phyloP scores from a whole-genome alignment of 2,113 vertebrate species.

The Ptyas mucosa region DNA sequence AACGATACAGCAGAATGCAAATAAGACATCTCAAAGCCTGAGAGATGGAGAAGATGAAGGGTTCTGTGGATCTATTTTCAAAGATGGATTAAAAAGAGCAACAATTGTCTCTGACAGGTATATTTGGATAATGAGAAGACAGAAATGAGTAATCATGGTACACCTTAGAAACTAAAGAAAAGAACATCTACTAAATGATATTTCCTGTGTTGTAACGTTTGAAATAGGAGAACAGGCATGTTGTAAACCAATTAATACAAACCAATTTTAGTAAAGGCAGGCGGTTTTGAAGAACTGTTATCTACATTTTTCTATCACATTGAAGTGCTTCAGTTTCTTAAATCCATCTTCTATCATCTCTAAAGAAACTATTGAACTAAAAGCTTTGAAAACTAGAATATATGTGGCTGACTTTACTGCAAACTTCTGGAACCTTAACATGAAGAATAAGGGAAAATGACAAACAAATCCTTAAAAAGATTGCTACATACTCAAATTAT shows the following conservation, averaged over 20 bases:
- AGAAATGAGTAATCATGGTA: neutral
- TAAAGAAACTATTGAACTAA: neutral
- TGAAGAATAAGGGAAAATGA: neutral
- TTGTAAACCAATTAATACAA: neutral
- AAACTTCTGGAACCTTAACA: neutral
- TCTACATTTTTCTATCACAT: neutral
- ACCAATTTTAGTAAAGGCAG: neutral
- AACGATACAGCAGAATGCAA: neutral
- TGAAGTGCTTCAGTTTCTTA: neutral
- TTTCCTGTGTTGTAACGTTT: neutral
- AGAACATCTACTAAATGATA: neutral
- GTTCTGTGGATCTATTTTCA: neutral
- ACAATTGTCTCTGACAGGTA: neutral
- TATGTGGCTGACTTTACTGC: neutral
- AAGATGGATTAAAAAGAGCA: neutral
- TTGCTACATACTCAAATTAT: neutral
- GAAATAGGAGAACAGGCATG: neutral
- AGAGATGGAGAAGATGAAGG: neutral
- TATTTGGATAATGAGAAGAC: neutral
- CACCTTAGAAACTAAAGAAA: neutral
- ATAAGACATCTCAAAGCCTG: neutral
- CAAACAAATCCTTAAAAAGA: neutral
- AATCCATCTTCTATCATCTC: neutral
- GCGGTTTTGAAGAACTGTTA: neutral
- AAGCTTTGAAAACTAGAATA: neutral